These are phyloP conservation scores for Sturmia bella DNA, from an alignment of 2,888 invertebrate species.

Conservation along the genomic window DNA sequence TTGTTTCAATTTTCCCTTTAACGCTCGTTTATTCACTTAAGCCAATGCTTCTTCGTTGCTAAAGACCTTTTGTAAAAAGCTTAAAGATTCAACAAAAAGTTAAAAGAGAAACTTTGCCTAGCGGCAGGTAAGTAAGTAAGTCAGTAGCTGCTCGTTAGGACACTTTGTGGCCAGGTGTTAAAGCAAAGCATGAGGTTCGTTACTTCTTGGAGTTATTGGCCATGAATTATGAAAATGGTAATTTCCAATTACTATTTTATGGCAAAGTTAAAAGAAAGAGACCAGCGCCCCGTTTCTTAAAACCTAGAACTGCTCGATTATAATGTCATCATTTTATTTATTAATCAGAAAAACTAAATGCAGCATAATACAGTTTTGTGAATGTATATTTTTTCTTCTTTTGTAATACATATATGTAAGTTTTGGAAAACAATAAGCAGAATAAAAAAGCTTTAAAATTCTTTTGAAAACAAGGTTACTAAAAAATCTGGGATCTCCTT, in stretches of 20 bases:
- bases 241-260: conserved; percentile 55
- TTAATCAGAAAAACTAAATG: too few relatives aligned
- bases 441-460: too few relatives aligned
- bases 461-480: too few relatives aligned
- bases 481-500: too few relatives aligned
- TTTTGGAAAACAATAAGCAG: too few relatives aligned
- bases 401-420: too few relatives aligned
- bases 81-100: background rate
- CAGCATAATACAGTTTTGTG: too few relatives aligned
- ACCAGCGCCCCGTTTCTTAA: background rate
- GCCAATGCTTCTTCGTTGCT: background rate
- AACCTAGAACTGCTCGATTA: too few relatives aligned
- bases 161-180: conserved; percentile 8
- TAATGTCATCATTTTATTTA: too few relatives aligned
- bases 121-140: too few relatives aligned
- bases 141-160: conserved; percentile 3
- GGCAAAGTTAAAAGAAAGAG: background rate
- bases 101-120: background rate
- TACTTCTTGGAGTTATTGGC: conserved; percentile 50
- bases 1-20: conserved; percentile 57
- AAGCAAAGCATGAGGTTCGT: conserved; percentile 4
- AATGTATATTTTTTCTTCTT: too few relatives aligned
- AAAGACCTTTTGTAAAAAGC: conserved; percentile 45
- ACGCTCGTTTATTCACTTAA: background rate
- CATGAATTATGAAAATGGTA: conserved; percentile 62